Evolutionary conservation across 2,888 invertebrate species (phyloP).

Genomic region (Panzeria rudis): DNA sequence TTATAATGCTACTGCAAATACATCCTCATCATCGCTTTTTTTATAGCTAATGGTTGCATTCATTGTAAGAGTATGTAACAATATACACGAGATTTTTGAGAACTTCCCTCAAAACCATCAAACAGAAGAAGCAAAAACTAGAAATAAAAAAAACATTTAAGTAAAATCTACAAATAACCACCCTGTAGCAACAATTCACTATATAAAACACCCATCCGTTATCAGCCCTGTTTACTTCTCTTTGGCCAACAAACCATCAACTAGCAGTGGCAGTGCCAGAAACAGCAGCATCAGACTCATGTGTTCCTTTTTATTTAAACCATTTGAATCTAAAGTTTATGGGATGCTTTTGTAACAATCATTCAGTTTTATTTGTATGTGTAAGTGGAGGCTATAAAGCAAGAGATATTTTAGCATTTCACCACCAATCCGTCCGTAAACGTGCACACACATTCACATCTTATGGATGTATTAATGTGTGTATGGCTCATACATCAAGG

Average conservation of each 20-base stretch:
- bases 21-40: constrained; percentile 55
- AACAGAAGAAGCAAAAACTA: not conserved
- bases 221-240: constrained; percentile 62
- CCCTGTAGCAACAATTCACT: constrained; percentile 53
- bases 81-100: constrained; percentile 55
- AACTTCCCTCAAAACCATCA: constrained; percentile 63
- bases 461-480: constrained; percentile 38
- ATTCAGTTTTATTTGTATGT: constrained; percentile 47
- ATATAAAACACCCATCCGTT: constrained; percentile 59
- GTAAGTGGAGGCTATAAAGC: constrained; percentile 62
- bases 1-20: constrained; percentile 52
- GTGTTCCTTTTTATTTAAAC: constrained; percentile 69
- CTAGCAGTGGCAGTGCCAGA: constrained; percentile 10
- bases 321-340: constrained; percentile 70
- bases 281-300: constrained; percentile 58
- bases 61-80: constrained; percentile 39
- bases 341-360: constrained; percentile 59
- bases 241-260: constrained; percentile 55
- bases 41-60: constrained; percentile 68
- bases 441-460: constrained; percentile 38
- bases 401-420: constrained; percentile 73
- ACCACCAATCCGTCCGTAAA: constrained; percentile 70
- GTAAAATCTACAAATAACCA: constrained; percentile 51
- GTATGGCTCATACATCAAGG: constrained; percentile 69
- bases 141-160: constrained; percentile 20